These are phyloP conservation scores for Orgyia antiqua DNA, from an alignment of 2,888 invertebrate species.

Conservation along the genomic window DNA sequence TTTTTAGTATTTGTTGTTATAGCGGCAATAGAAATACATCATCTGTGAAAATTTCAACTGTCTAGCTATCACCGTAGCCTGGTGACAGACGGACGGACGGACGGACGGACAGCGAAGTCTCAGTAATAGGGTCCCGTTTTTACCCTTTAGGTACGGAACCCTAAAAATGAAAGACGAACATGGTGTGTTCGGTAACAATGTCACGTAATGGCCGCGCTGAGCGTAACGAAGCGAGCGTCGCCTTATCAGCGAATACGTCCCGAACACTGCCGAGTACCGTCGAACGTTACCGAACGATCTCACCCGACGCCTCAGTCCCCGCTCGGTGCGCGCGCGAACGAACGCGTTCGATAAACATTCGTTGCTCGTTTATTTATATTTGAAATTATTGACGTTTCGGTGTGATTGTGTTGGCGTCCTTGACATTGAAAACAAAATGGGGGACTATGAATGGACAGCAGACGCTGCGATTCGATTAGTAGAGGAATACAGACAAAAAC, in stretches of 20 bases:
- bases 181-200: background rate
- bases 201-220: slow-evolving; percentile 1
- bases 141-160: too few relatives aligned
- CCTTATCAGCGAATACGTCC: slow-evolving; percentile 9
- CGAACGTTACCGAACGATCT: slow-evolving; percentile 32
- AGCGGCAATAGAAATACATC: too few relatives aligned
- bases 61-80: too few relatives aligned
- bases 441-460: slow-evolving; percentile 49
- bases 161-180: too few relatives aligned
- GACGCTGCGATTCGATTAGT: slow-evolving; percentile 45
- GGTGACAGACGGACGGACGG: too few relatives aligned
- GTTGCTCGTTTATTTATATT: slow-evolving; percentile 34
- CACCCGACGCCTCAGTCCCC: slow-evolving; percentile 21
- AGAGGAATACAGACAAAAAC: slow-evolving; percentile 43
- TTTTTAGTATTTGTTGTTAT: too few relatives aligned
- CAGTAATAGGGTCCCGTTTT: too few relatives aligned
- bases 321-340: slow-evolving; percentile 30
- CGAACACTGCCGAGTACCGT: slow-evolving; percentile 25
- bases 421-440: slow-evolving; percentile 29
- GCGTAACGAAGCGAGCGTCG: slow-evolving; percentile 13
- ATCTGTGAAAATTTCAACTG: too few relatives aligned
- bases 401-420: slow-evolving; percentile 21
- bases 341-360: slow-evolving; percentile 30
- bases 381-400: slow-evolving; percentile 12
- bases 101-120: too few relatives aligned